Percentiles rank a stretch among this genome's conserved stretches.
Evolutionary conservation across 2,888 invertebrate genomes (phyloP).

Genomic region (Trachelus stipa): DNA sequence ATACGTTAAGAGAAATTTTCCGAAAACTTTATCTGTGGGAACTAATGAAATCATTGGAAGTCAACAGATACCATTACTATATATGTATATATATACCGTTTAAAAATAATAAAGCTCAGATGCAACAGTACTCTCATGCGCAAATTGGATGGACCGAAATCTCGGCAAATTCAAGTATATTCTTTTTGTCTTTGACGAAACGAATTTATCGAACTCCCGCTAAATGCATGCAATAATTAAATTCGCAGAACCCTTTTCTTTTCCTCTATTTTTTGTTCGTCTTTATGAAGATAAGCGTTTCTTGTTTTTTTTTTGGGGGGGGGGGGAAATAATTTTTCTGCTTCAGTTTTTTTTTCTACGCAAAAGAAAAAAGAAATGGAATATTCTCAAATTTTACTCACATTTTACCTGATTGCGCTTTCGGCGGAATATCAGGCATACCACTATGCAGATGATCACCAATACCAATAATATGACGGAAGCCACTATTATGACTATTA

Average conservation of each 20-base stretch:
- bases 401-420: constrained; percentile 86
- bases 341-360: background rate
- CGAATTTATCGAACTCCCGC: background rate
- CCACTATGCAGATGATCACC: constrained; percentile 85
- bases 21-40: background rate
- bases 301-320: background rate
- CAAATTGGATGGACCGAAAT: background rate
- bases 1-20: background rate
- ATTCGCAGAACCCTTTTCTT: background rate
- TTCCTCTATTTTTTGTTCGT: background rate
- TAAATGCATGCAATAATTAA: background rate
- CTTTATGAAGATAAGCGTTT: background rate
- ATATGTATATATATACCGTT: background rate
- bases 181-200: background rate
- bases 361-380: background rate
- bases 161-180: background rate
- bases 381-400: constrained; percentile 69
- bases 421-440: constrained; percentile 86
- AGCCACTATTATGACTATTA: constrained; percentile 80
- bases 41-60: no score
- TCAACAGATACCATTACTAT: no score
- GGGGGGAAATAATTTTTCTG: background rate
- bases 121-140: background rate
- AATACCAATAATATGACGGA: constrained; percentile 77
- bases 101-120: background rate